Base-by-base conservation (phyloP, 92 coral and sea anemone species). In the Paramuricea clavata region DNA sequence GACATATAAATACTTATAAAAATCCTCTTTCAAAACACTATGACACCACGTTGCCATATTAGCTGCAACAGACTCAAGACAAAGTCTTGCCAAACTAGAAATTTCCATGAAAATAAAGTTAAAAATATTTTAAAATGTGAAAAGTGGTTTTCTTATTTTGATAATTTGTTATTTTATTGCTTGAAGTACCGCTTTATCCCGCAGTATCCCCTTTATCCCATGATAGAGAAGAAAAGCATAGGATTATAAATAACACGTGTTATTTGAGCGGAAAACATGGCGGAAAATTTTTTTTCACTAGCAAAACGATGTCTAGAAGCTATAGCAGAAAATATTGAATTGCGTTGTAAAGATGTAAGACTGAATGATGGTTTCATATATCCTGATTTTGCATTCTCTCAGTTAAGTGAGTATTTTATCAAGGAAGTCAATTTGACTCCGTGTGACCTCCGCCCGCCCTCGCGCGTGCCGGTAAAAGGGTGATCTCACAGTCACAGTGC, bases 31-130 rank as follows among this genome's bases (percentile, higher is more conserved):
- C 19, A 23, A 15, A 15, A 54, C 57, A 19, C 78, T 72, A 19
- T 72, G 42, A 41, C 78, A 72, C 78, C 78, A 72, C 56, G 36
- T 34, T 72, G 49, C 78, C 78, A 72, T 39, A 35, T 72, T 72
- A 1, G 36, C 57, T 9, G 78, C 78, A 22, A 72, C 78, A 17
- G 78, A 72, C 36, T 72, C 28, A 2, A 72, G 22, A 42, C 78
- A 72, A 35, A 72, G 50, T 21, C 54, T n/a, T 27, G 50, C 23
- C 28, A 72, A 72, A 22, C 52, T 19, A 72, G 22, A 17, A 72
- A 44, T 44, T 3, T 19, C 56, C 78, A 72, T 72, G 10, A 13
- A 47, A 47, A 47, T 10, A 17, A 10, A 10, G n/a, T 47, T 19
- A 54, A 54, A 54, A 19, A 5, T 17, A 54, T 17, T 54, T 57